Conservation (phyloP, 2,888 invertebrate genomes). For the Podotricha telesiphe region DNA sequence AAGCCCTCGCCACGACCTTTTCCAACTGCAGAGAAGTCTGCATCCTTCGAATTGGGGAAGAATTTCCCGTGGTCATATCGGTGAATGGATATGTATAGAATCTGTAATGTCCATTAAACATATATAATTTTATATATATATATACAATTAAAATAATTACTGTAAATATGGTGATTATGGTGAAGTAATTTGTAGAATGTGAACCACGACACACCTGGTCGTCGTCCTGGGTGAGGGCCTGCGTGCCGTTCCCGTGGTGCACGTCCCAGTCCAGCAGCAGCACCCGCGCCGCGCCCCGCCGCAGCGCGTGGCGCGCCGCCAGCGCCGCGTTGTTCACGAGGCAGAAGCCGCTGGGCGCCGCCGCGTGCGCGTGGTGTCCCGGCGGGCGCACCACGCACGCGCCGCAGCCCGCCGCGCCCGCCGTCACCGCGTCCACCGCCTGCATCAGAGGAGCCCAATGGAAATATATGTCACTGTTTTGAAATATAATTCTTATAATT, state of each 20-base stretch:
- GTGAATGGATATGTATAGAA: conserved; percentile 96
- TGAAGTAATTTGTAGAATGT: no score
- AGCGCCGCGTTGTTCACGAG: conserved; percentile 93
- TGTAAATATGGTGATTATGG: no score
- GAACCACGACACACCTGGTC: conserved; percentile 68
- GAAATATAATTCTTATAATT: no score
- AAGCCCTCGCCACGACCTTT: conserved; percentile 88
- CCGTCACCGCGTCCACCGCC: conserved; percentile 88
- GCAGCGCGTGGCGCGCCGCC: conserved; percentile 90
- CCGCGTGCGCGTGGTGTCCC: conserved; percentile 94
- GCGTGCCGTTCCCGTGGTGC: conserved; percentile 97
- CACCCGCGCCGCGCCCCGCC: conserved; percentile 81
- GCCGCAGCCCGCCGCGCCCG: conserved; percentile 86
- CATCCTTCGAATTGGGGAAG: conserved; percentile 90
- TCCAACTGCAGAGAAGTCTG: conserved; percentile 87
- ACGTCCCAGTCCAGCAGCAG: conserved; percentile 97
- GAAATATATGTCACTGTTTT: not conserved
- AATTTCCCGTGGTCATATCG: conserved; percentile 95
- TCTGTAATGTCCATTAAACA: conserved; percentile 72
- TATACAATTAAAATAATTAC: no score
- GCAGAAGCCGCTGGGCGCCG: conserved; percentile 93
- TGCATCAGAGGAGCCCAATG: no score
- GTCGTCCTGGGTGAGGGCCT: conserved; percentile 89
- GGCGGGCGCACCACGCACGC: conserved; percentile 94
- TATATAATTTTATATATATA: no score